Evolutionary conservation across 2,113 vertebrate species (phyloP).

Genomic region (Engraulis encrasicolus): DNA sequence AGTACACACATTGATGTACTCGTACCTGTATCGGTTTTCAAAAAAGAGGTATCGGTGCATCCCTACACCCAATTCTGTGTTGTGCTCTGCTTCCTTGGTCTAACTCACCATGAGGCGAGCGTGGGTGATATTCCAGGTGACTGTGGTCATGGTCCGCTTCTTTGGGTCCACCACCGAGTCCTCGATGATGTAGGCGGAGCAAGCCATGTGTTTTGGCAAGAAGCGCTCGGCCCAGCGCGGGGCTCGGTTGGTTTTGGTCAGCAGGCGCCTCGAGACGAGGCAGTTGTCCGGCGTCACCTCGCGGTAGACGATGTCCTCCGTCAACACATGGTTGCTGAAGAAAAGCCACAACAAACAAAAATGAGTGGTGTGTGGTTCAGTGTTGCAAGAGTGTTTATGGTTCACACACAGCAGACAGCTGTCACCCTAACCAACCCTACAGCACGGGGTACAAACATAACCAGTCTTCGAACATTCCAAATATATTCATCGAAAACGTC

Average conservation of each 20-base stretch:
- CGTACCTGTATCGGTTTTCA: no score
- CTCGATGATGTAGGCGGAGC: slow-evolving; percentile 94
- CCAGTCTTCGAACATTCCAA: no score
- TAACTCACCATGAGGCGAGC: slow-evolving; percentile 89
- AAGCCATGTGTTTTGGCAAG: slow-evolving; percentile 89
- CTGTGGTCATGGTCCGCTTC: slow-evolving; percentile 91
- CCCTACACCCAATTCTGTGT: no score
- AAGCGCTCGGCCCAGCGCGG: slow-evolving; percentile 94
- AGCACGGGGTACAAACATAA: no score
- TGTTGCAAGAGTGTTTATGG: no score
- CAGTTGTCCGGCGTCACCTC: slow-evolving; percentile 92
- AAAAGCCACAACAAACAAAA: neutral
- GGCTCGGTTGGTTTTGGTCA: slow-evolving; percentile 95
- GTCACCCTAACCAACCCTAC: neutral
- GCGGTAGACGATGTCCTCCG: slow-evolving; percentile 94
- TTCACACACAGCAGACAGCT: accelerated
- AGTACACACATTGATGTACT: no score
- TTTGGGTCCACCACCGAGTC: slow-evolving; percentile 95
- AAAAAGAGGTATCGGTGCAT: no score
- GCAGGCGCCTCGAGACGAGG: slow-evolving; percentile 91
- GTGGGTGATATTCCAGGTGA: slow-evolving; percentile 97
- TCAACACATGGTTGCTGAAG: slow-evolving; percentile 96
- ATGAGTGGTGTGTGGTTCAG: no score
- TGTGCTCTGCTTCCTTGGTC: no score
- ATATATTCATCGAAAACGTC: no score